These are phyloP conservation scores for Nineta flava DNA, from an alignment of 2,888 invertebrate species.

Conservation along the genomic window DNA sequence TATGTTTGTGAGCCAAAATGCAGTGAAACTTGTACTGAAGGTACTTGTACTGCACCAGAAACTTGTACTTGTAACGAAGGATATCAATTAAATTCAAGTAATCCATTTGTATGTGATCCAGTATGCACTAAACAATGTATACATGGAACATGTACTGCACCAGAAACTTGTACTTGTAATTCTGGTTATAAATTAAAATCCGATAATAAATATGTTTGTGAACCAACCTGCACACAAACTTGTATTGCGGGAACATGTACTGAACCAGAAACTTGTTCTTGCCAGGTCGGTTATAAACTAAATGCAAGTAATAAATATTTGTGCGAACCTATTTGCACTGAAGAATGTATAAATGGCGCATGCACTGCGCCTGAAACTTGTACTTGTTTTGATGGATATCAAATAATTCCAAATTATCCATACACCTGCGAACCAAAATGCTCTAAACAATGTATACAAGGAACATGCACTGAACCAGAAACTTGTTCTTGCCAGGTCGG, in stretches of 20 bases:
- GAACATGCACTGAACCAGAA: conserved; percentile 17
- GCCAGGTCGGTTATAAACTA: background rate
- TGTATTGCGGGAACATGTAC: conserved; percentile 38
- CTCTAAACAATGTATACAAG: conserved; percentile 25
- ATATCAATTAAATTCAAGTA: conserved; percentile 12
- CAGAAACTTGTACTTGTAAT: conserved; percentile 8
- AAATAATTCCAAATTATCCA: no score
- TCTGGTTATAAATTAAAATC: conserved; percentile 10
- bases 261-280: conserved; percentile 34
- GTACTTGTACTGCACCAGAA: conserved; percentile 21
- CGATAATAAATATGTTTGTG: conserved; percentile 34
- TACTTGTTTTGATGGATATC: no score
- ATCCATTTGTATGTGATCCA: background rate
- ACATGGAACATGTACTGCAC: conserved; percentile 6
- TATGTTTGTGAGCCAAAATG: conserved; percentile 7
- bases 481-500: conserved; percentile 9
- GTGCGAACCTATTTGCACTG: conserved; percentile 6
- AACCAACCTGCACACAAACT: conserved; percentile 36
- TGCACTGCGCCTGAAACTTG: no score
- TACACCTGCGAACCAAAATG: conserved; percentile 18
- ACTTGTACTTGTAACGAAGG: conserved; percentile 23
- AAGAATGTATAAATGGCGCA: background rate
- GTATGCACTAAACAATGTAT: conserved; percentile 6
- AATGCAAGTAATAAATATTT: no score
- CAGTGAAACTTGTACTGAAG: conserved; percentile 15